Conservation (phyloP, 2,113 vertebrate genomes). For the Boulengerochromis microlepis region DNA sequence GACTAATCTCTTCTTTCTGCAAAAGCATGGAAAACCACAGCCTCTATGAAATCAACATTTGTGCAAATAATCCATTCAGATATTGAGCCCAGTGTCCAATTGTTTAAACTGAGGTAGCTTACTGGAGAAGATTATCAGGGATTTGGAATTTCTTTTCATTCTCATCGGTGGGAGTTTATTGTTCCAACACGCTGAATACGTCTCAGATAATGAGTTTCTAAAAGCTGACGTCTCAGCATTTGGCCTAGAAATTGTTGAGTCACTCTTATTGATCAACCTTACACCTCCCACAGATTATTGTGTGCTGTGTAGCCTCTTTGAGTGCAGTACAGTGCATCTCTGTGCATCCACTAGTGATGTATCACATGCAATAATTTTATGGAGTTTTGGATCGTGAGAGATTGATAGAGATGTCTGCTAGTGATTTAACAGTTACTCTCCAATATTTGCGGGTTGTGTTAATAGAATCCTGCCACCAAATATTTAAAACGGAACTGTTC, state of each 20-base stretch:
- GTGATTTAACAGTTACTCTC: conserved; percentile 4
- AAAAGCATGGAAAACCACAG: neutral
- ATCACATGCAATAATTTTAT: neutral
- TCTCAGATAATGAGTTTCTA: neutral
- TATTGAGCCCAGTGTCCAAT: neutral
- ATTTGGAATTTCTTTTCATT: neutral
- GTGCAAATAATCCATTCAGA: neutral
- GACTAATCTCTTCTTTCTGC: neutral
- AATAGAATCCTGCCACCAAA: neutral
- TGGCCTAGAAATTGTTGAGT: neutral
- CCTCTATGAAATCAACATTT: neutral
- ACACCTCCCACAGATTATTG: neutral
- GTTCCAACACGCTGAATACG: neutral
- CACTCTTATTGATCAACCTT: neutral
- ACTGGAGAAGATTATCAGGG: neutral
- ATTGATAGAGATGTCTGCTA: neutral
- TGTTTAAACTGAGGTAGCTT: neutral
- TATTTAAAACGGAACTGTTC: neutral
- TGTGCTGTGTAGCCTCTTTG: neutral
- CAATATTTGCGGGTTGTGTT: neutral
- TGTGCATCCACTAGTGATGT: neutral
- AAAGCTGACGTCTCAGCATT: neutral
- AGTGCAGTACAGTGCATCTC: neutral
- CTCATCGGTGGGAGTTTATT: neutral
- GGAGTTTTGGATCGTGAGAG: neutral